Percentiles rank a stretch among this genome's conserved stretches.
These are phyloP conservation scores for Macrobrachium rosenbergii DNA, from an alignment of 1,140 invertebrate genomes.

Conservation along the genomic window DNA sequence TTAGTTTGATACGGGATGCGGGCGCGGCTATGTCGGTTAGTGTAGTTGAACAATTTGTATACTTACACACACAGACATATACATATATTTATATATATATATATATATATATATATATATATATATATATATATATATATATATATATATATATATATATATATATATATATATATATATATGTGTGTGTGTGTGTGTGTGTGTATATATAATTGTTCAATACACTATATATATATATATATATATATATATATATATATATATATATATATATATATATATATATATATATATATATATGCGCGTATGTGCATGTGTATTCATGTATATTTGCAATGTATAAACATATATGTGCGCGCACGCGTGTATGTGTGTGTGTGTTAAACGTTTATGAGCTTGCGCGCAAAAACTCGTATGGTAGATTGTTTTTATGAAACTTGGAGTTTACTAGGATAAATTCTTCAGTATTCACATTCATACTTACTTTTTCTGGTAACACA, in stretches of 20 bases:
- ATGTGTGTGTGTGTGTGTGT: neutral
- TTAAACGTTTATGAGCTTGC: neutral
- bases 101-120: slow-evolving; percentile 5
- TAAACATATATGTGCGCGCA: neutral
- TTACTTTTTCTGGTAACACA: no score
- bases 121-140: neutral
- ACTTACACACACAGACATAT: slow-evolving; percentile 17
- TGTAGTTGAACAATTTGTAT: neutral
- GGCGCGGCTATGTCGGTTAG: no score
- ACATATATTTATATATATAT: neutral
- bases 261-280: slow-evolving; percentile 27
- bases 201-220: no score
- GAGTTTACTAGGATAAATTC: no score
- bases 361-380: neutral
- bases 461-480: no score
- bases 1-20: no score
- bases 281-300: slow-evolving; percentile 5
- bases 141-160: neutral
- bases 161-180: neutral
- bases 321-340: neutral
- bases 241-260: neutral
- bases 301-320: neutral
- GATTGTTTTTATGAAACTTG: no score
- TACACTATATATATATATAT: no score
- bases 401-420: no score